Evolutionary conservation across 2,113 vertebrate species (phyloP).

Genomic region (Siniperca knerii): DNA sequence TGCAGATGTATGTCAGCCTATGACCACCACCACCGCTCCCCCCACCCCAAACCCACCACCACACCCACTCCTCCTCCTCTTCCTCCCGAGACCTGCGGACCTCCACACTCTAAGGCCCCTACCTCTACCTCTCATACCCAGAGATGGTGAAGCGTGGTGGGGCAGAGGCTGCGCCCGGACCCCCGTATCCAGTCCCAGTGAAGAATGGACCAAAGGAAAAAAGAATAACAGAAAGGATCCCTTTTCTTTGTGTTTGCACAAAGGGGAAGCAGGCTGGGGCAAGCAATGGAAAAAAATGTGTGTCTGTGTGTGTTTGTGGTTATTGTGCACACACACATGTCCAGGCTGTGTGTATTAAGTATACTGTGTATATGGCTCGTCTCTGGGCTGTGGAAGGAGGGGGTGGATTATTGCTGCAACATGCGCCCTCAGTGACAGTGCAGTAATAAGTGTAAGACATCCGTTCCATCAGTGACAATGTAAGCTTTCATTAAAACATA

Average conservation of each 20-base stretch:
- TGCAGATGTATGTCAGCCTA: slow-evolving; percentile 68
- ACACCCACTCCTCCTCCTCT: not conserved
- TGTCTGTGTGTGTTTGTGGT: slow-evolving; percentile 29
- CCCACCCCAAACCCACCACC: not conserved
- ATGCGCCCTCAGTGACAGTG: slow-evolving; percentile 49
- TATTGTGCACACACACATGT: slow-evolving; percentile 40
- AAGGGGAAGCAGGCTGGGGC: slow-evolving; percentile 35
- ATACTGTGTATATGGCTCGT: slow-evolving; percentile 20
- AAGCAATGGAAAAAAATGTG: not conserved
- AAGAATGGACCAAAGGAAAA: slow-evolving; percentile 48
- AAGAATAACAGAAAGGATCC: slow-evolving; percentile 64
- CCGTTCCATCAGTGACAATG: slow-evolving; percentile 87
- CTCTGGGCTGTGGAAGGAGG: slow-evolving; percentile 26
- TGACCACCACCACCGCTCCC: not conserved
- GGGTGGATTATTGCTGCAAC: slow-evolving; percentile 56
- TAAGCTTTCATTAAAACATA: slow-evolving; percentile 91
- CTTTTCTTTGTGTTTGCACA: slow-evolving; percentile 49
- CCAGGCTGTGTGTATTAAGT: not conserved
- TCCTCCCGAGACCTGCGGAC: slow-evolving; percentile 10
- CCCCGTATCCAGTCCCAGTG: slow-evolving; percentile 19
- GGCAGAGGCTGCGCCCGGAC: slow-evolving; percentile 46
- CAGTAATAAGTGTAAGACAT: slow-evolving; percentile 88
- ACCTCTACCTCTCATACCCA: slow-evolving; percentile 35
- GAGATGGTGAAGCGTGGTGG: slow-evolving; percentile 55
- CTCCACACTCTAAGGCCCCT: slow-evolving; percentile 47